phyloP scores from a whole-genome alignment of 2,113 vertebrate genomes.

The Mesembrinibis cayennensis region DNA sequence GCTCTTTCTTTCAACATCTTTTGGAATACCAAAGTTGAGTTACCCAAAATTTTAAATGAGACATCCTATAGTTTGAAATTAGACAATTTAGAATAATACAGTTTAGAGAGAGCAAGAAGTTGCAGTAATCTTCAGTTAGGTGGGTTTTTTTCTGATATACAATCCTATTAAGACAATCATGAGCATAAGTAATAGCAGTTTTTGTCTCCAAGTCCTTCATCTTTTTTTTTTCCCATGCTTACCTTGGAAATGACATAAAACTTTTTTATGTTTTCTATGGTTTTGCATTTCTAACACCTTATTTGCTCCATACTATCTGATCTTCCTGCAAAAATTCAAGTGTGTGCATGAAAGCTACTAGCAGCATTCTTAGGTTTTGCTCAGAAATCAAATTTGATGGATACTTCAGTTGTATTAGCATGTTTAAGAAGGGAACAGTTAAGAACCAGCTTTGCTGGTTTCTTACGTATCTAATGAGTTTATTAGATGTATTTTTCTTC shows the following conservation, averaged over 20 bases:
- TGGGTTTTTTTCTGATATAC: background rate
- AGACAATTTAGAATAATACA: background rate
- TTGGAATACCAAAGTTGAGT: background rate
- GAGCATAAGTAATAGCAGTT: background rate
- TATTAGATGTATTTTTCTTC: background rate
- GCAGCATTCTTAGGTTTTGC: background rate
- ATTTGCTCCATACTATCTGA: background rate
- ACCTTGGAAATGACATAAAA: background rate
- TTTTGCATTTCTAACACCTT: background rate
- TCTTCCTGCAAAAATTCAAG: background rate
- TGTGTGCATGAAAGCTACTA: background rate
- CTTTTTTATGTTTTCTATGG: background rate
- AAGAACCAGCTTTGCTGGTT: accelerated
- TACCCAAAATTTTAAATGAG: background rate
- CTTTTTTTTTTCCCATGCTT: background rate
- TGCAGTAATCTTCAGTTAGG: background rate
- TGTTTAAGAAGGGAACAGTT: background rate
- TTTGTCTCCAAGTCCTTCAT: background rate
- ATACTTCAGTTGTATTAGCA: background rate
- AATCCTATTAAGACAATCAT: background rate
- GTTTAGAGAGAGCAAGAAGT: background rate
- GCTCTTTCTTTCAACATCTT: background rate
- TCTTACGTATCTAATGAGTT: background rate
- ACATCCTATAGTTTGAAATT: background rate
- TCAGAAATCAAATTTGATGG: background rate